Conservation (phyloP, 2,797 vertebrate genomes). For the Siniperca scherzeri region DNA sequence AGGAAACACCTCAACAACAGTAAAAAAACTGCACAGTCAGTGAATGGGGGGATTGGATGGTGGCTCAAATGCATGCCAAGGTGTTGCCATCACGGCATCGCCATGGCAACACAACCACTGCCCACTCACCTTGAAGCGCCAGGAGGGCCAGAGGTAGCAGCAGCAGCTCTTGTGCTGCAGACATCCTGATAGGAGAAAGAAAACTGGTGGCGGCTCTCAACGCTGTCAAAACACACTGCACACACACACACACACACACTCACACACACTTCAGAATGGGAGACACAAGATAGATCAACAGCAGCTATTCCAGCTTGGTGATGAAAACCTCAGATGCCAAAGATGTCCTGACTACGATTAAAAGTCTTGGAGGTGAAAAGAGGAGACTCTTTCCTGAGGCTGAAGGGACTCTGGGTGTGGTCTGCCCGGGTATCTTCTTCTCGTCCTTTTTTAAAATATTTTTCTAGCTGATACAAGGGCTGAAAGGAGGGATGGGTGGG, state of each 20-base stretch:
- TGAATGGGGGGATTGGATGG: conserved; percentile 1
- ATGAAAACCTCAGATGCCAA: conserved; percentile 16
- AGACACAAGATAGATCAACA: conserved; percentile 46
- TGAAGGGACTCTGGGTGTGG: conserved; percentile 57
- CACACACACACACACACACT: conserved; percentile 42
- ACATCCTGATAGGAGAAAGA: conserved; percentile 74
- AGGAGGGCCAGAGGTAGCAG: conserved; percentile 72
- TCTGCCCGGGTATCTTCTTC: conserved; percentile 10
- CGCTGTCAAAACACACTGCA: conserved; percentile 41
- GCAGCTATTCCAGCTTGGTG: conserved; percentile 31
- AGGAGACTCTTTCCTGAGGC: conserved; percentile 17
- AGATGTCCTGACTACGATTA: conserved; percentile 9
- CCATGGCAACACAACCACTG: conserved; percentile 31
- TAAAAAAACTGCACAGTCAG: conserved; percentile 8
- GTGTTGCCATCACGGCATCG: conserved; percentile 22
- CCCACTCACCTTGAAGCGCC: conserved; percentile 81
- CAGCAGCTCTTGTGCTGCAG: conserved; percentile 52
- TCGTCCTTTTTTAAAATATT: conserved; percentile 9
- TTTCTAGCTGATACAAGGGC: not conserved
- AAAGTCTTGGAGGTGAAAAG: conserved; percentile 32
- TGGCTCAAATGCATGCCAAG: conserved; percentile 38
- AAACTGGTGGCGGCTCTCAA: conserved; percentile 36
- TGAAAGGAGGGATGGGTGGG: conserved; percentile 11
- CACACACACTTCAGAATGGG: conserved; percentile 36
- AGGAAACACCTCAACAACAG: conserved; percentile 20